phyloP scores from a whole-genome alignment of 1,140 invertebrate species.

The Apis mellifera region DNA sequence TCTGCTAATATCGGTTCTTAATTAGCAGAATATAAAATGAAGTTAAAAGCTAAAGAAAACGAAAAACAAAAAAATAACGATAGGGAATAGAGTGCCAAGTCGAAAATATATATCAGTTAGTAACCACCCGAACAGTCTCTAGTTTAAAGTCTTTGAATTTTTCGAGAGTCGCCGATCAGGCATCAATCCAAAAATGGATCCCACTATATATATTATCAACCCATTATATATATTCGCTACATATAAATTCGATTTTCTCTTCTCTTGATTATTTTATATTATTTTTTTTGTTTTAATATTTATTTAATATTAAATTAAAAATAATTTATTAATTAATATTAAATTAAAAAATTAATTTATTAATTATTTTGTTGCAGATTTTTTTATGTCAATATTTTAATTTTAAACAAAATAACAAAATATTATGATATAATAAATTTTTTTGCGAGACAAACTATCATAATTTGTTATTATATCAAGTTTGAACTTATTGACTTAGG shows the following conservation, averaged over 20 bases:
- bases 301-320: no score
- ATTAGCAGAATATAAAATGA: slow-evolving; percentile 24
- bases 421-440: no score
- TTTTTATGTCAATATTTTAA: background rate
- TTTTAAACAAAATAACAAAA: no score
- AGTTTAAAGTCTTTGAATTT: slow-evolving; percentile 70
- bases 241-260: slow-evolving; percentile 31
- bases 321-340: no score
- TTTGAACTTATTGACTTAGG: no score
- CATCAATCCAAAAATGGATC: slow-evolving; percentile 71
- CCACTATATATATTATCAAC: slow-evolving; percentile 45
- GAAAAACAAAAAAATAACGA: slow-evolving; percentile 35
- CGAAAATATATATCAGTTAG: slow-evolving; percentile 72
- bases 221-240: background rate
- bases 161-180: slow-evolving; percentile 72
- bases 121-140: slow-evolving; percentile 46
- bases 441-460: no score
- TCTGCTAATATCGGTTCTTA: slow-evolving; percentile 47
- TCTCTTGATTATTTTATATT: background rate
- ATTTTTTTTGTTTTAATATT: no score
- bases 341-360: no score
- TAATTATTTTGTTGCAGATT: no score
- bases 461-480: no score
- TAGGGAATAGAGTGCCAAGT: slow-evolving; percentile 61
- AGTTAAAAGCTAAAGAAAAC: slow-evolving; percentile 7